Evolutionary conservation across 2,113 vertebrate species (phyloP).

Genomic region (Hydropotes inermis): DNA sequence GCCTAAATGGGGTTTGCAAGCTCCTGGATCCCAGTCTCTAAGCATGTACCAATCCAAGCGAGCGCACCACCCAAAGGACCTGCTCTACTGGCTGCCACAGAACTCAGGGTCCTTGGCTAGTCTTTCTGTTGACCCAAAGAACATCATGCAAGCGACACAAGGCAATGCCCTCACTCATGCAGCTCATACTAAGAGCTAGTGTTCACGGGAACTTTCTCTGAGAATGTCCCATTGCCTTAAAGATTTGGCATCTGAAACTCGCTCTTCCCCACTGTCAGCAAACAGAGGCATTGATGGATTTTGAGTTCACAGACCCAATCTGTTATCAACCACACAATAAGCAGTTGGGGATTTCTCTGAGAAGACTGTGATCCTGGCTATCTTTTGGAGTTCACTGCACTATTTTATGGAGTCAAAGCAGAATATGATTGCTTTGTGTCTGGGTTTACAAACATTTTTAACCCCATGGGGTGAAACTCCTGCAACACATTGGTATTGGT

Average conservation of each 20-base stretch:
- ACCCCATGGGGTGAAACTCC: background rate
- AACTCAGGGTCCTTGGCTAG: background rate
- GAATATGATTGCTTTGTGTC: background rate
- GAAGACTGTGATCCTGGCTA: background rate
- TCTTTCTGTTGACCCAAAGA: background rate
- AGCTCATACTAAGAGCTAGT: background rate
- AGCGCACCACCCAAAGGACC: background rate
- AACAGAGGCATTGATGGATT: background rate
- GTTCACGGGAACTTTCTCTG: background rate
- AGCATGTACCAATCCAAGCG: background rate
- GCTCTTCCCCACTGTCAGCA: background rate
- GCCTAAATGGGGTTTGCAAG: background rate
- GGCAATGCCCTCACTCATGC: background rate
- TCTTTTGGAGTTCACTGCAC: background rate
- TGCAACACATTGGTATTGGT: background rate
- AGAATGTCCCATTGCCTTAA: background rate
- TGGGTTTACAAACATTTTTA: background rate
- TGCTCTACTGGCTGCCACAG: background rate
- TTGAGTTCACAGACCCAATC: background rate
- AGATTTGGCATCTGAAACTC: background rate
- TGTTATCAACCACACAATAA: background rate
- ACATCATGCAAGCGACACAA: background rate
- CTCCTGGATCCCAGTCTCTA: background rate
- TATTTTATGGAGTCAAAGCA: background rate
- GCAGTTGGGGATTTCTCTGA: constrained; percentile 6